Percentiles rank a stretch among this genome's conserved stretches.
Conservation (phyloP, 2,113 vertebrate genomes). For the Microtus montanus region DNA sequence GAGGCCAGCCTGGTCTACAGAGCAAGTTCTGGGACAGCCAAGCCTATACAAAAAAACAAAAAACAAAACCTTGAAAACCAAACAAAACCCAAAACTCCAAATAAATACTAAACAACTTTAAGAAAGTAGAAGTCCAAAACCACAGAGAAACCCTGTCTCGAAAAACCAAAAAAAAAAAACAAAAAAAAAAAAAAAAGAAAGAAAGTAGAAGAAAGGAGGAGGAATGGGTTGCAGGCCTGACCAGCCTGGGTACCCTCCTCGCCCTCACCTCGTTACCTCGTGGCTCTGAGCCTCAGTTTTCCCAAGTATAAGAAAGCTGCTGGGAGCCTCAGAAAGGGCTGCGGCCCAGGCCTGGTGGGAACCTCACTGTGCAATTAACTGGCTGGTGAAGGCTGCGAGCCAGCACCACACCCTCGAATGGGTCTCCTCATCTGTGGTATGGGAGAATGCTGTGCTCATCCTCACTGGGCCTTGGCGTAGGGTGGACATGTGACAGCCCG, state of each 20-base stretch:
- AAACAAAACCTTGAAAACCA: not conserved
- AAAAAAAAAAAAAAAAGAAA: no score
- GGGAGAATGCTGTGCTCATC: not conserved
- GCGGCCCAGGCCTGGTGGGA: not conserved
- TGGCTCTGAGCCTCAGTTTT: not conserved
- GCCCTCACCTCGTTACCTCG: not conserved
- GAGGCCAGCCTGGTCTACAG: not conserved
- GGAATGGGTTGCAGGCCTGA: not conserved
- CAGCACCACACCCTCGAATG: not conserved
- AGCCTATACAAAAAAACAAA: not conserved
- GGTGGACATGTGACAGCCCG: not conserved
- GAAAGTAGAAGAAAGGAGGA: not conserved
- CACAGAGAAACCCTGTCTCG: no score
- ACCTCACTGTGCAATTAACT: not conserved
- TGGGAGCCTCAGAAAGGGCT: not conserved
- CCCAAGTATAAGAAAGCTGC: not conserved
- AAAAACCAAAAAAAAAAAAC: no score
- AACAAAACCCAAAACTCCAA: not conserved
- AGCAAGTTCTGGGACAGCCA: not conserved
- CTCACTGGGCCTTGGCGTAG: not conserved
- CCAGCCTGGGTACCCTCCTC: not conserved
- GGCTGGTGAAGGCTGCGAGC: not conserved
- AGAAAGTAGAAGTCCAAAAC: not conserved
- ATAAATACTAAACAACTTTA: not conserved
- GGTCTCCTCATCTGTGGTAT: not conserved